These are phyloP conservation scores for Gallinago solitaria DNA, from an alignment of 2,797 vertebrate genomes.

Conservation along the genomic window DNA sequence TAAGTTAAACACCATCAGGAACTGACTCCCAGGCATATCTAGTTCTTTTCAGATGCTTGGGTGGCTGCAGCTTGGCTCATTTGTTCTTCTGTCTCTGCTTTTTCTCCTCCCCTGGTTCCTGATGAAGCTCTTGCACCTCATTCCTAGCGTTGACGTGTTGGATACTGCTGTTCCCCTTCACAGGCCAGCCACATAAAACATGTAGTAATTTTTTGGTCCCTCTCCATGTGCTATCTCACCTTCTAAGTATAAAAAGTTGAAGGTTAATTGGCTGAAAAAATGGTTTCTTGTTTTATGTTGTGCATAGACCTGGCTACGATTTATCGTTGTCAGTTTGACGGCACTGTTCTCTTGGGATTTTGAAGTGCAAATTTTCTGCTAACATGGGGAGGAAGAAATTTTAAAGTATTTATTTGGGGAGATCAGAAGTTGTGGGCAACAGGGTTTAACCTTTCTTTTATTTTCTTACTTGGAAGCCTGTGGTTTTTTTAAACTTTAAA, in stretches of 20 bases:
- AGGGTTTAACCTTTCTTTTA: background rate
- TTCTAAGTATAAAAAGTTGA: background rate
- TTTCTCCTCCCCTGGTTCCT: background rate
- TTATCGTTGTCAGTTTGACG: background rate
- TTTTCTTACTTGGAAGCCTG: background rate
- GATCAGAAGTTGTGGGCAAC: background rate
- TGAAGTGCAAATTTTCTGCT: background rate
- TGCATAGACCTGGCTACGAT: background rate
- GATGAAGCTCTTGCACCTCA: background rate
- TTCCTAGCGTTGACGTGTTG: background rate
- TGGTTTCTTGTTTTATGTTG: background rate
- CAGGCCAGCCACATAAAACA: background rate
- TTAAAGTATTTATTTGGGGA: background rate
- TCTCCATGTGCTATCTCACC: background rate
- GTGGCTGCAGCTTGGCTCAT: background rate
- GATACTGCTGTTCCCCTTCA: background rate
- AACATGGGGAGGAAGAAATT: background rate
- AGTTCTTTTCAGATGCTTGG: background rate
- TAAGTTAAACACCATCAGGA: slow-evolving; percentile 7
- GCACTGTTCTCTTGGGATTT: fast-evolving
- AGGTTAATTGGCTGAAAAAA: background rate
- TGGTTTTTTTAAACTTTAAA: background rate
- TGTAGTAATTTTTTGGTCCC: background rate
- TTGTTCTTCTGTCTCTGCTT: background rate
- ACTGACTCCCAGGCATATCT: background rate